Evolutionary conservation across 2,888 invertebrate species (phyloP), one percentile per base, ranked within the genome.

Genomic region (Eupithecia abbreviata): DNA sequence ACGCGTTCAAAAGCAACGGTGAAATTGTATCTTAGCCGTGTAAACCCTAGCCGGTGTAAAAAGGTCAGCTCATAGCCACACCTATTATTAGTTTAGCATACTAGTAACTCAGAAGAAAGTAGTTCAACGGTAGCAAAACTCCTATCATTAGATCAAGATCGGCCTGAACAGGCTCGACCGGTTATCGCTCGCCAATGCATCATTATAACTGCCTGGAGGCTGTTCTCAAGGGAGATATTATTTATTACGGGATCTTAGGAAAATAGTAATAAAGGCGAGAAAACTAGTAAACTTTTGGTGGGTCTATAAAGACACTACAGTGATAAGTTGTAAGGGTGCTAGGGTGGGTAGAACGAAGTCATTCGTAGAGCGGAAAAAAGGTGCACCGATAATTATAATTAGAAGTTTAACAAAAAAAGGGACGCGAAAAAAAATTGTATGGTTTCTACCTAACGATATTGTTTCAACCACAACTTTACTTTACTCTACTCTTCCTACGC

Each of bases 121-220:
- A 85, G 89, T 83, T 71, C 89, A 87, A 89, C 89, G 83, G 89
- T 89, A 90, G 89, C 89, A 76, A 82, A 78, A 82, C 81, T 86
- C 85, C 87, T 86, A 87, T 89, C 84, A 88, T 89, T 88, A 87
- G 85, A 89, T 87, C 88, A 88, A 89, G 87, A 87, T 86, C 85
- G 80, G 79, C 83, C 79, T 79, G 79, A 83, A 81, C 83, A 75
- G 75, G 74, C 69, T 18, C 47, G 80, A 89, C 90, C 89, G 88
- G 90, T 88, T 87, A 81, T 79, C 74, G 66, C 75, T 79, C 80
- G 80, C 79, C 79, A 79, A 80, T 82, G 77, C 79, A 81, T 83
- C 82, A 86, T 83, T 83, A 77, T 75, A 76, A 69, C 79, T 84
- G 75, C 79, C 79, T 80, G 83, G 79, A 70, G 67, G 66, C 77